Evolutionary conservation across 53 echinoderm and acorn worm genomes (phyloP), one percentile per base, ranked within the genome.

Genomic region (Paracentrotus lividus): DNA sequence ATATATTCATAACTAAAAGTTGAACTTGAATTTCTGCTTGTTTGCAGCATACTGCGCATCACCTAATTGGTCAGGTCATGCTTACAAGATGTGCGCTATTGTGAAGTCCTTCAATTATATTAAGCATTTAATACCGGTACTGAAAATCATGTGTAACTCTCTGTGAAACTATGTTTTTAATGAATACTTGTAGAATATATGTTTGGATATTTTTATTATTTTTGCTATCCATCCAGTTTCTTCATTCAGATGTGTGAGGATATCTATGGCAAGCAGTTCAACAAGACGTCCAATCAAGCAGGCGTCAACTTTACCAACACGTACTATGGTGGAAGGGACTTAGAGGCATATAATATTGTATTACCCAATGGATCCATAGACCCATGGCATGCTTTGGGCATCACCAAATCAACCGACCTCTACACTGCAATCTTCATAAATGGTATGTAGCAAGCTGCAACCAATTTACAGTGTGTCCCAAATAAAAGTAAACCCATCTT

Each of bases 311-410:
- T 93, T 44, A 96, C 98, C 53, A 98, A 98, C 49, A 97, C 95
- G 69, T 96, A 98, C 97, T 98, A 98, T 49, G 99, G 99, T 15
- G 99, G 97, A 15, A 94, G 64, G 38, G 96, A 95, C 7, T 94
- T 99, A 18, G 69, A 72, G 40, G 97, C 96, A 0, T 92, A 84
- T 10, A 97, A 96, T 49, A 96, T 99, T 5, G 96, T 99, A 42
- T 97, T 95, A 51, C 97, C 99, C 52, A 99, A 99, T 53, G 99
- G 99, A 29, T 97, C 96, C 65, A 99, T 99, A n/a, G 99, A 99
- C 81, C 99, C 97, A 14, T 99, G 99, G 99, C 99, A 99, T 92
- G 95, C 93, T 8, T 86, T 99, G 77, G 99, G 99, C 13, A 96
- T 99, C 85, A 88, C 93, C 31, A 94, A 90, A 60, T 68, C 96